Conservation (phyloP, 2,797 vertebrate genomes). For the Linurgus olivaceus region DNA sequence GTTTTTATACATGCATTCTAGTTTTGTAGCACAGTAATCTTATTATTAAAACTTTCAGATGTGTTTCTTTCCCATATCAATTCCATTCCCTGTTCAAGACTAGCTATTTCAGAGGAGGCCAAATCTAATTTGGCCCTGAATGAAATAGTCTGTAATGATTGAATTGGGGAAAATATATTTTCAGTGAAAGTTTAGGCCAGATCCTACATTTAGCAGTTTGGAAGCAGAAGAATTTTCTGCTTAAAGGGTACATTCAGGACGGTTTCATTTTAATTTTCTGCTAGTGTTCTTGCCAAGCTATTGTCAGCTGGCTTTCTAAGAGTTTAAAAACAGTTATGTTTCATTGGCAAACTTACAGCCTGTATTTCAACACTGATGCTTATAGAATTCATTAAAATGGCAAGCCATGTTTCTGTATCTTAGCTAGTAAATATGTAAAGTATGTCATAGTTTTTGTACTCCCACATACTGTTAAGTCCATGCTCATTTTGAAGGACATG, state of each 20-base stretch:
- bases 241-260: background rate
- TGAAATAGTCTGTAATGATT: background rate
- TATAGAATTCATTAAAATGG: background rate
- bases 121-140: conserved; percentile 13
- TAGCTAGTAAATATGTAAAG: background rate
- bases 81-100: background rate
- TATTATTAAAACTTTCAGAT: background rate
- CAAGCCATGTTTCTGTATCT: background rate
- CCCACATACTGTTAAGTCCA: background rate
- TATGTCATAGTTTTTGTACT: background rate
- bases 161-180: background rate
- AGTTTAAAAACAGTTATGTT: background rate
- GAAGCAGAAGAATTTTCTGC: background rate
- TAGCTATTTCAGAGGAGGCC: background rate
- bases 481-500: background rate
- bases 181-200: background rate
- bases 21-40: background rate
- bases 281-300: background rate
- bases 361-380: background rate
- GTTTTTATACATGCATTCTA: background rate
- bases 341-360: background rate
- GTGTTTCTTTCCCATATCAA: background rate
- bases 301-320: conserved; percentile 14
- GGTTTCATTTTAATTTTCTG: conserved; percentile 4
- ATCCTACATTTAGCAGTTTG: background rate